Evolutionary conservation across 2,797 vertebrate genomes (phyloP), one percentile per base, ranked within the genome.

Genomic region (Huso huso): DNA sequence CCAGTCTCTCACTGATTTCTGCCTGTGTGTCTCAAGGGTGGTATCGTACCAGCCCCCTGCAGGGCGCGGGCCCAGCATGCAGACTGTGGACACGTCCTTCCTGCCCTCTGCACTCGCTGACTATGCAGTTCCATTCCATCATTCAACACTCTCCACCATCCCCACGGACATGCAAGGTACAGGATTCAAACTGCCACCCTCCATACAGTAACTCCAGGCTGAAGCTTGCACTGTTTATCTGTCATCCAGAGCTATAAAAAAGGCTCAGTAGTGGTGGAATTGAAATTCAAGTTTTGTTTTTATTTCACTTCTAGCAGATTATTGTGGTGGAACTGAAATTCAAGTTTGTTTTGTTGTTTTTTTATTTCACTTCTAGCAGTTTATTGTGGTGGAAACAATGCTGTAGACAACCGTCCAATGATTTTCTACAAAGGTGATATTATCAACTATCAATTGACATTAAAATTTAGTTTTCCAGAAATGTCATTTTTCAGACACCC

Each of bases 111-210:
- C 94, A 1, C 83, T 97, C 61, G 83, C 92, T 10, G 95, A 97
- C 81, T 98, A 94, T 77, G 85, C 93, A 59, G 94, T 94, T 72
- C 93, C 93, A 82, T 98, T 95, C 85, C 95, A 94, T 70, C 91
- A 94, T 8, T 89, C 94, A 48, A 84, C 92, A 67, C 87, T 97
- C 71, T 88, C 93, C 71, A 83, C 87, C 72, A 92, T 97, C 78
- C 91, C 95, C 59, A 86, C 94, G 66, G 96, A 98, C 71, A 92
- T 97, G 87, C 92, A 95, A 91, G 92, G 95, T 98, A 88, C 23
- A 37, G 23, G 23, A 37, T 37, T 37, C 23, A 37, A 37, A 37
- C 23, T 37, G 23, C 23, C 23, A 37, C 2, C 23, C 23, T 37
- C 60, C 5, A 18, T 12, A 10, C 7, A 15, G 7, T 8, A 37